A percentile compares a stretch with the other conserved stretches of the same genome.
These are phyloP conservation scores for Drosophila paucipuncta DNA, from an alignment of 2,888 invertebrate genomes.

Conservation along the genomic window DNA sequence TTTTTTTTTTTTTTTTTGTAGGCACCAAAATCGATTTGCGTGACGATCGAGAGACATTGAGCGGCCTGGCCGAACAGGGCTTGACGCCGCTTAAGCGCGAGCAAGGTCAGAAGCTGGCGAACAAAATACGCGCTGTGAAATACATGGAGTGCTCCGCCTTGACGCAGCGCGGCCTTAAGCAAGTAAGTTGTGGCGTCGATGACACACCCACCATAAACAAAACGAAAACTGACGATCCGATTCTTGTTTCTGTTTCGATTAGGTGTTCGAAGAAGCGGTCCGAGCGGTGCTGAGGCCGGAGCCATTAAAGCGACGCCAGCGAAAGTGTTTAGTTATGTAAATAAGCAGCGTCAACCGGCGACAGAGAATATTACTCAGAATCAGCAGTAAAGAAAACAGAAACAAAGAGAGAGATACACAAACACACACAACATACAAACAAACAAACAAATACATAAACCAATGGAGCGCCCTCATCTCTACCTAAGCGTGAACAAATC, in stretches of 20 bases:
- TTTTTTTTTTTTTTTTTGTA: slow-evolving; percentile 82
- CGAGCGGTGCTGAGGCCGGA: slow-evolving; percentile 98
- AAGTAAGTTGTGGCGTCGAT: slow-evolving; percentile 86
- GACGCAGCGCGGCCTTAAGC: slow-evolving; percentile 98
- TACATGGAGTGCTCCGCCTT: slow-evolving; percentile 99
- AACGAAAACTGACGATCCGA: slow-evolving; percentile 10
- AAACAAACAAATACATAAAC: slow-evolving; percentile 16
- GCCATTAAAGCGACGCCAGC: slow-evolving; percentile 96
- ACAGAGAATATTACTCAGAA: slow-evolving; percentile 45
- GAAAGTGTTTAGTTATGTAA: slow-evolving; percentile 94
- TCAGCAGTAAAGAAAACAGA: slow-evolving; percentile 25
- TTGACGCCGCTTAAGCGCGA: slow-evolving; percentile 98
- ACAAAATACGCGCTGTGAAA: slow-evolving; percentile 99
- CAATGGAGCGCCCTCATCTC: slow-evolving; percentile 54
- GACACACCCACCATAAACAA: slow-evolving; percentile 28
- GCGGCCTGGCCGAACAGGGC: slow-evolving; percentile 96
- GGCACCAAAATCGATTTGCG: slow-evolving; percentile 99
- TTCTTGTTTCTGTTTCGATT: slow-evolving; percentile 51
- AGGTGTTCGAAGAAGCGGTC: slow-evolving; percentile 99
- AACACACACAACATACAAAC: slow-evolving; percentile 24
- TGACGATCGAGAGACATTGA: slow-evolving; percentile 98
- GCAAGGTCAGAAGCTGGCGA: slow-evolving; percentile 99
- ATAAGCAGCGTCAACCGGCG: slow-evolving; percentile 53
- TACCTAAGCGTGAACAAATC: slow-evolving; percentile 61
- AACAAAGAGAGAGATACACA: slow-evolving; percentile 9